Evolutionary conservation across 2,888 invertebrate genomes (phyloP).

Genomic region (Buathra laborator): DNA sequence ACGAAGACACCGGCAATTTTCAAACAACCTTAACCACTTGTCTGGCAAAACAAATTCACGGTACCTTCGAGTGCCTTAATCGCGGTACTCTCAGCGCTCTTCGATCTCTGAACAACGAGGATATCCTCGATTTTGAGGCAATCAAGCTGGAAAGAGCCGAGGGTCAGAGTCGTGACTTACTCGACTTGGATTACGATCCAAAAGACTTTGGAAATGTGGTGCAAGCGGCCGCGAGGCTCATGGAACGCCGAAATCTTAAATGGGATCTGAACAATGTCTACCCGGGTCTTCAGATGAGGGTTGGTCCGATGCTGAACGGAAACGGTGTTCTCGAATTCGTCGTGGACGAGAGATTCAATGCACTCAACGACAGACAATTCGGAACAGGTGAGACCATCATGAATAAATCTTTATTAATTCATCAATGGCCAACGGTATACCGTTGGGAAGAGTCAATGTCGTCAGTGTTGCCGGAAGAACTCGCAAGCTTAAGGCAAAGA

Average conservation of each 20-base stretch:
- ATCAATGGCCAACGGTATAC: neutral
- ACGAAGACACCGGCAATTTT: slow-evolving; percentile 75
- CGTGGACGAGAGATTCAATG: slow-evolving; percentile 87
- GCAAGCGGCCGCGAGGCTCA: slow-evolving; percentile 82
- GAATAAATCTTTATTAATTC: neutral
- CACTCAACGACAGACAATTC: slow-evolving; percentile 87
- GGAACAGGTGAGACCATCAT: slow-evolving; percentile 87
- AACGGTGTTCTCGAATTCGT: slow-evolving; percentile 92
- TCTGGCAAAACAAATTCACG: slow-evolving; percentile 76
- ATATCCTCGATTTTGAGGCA: slow-evolving; percentile 89
- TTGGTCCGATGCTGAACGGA: slow-evolving; percentile 90
- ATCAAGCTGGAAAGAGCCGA: slow-evolving; percentile 88
- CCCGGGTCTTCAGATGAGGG: slow-evolving; percentile 91
- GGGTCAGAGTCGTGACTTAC: slow-evolving; percentile 88
- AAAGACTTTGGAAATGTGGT: slow-evolving; percentile 89
- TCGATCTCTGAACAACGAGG: slow-evolving; percentile 89
- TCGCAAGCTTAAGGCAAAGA: slow-evolving; percentile 34
- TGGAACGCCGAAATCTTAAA: slow-evolving; percentile 90
- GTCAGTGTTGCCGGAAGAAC: slow-evolving; percentile 38
- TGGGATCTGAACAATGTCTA: slow-evolving; percentile 92
- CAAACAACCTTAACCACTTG: slow-evolving; percentile 77
- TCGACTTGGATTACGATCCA: slow-evolving; percentile 91
- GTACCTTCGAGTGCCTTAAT: slow-evolving; percentile 88
- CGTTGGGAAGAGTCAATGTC: neutral
- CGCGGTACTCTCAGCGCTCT: slow-evolving; percentile 89